Evolutionary conservation across 2,113 vertebrate species (phyloP), one percentile per base, ranked within the genome.

Genomic region (Rhegmatorhina hoffmannsi): DNA sequence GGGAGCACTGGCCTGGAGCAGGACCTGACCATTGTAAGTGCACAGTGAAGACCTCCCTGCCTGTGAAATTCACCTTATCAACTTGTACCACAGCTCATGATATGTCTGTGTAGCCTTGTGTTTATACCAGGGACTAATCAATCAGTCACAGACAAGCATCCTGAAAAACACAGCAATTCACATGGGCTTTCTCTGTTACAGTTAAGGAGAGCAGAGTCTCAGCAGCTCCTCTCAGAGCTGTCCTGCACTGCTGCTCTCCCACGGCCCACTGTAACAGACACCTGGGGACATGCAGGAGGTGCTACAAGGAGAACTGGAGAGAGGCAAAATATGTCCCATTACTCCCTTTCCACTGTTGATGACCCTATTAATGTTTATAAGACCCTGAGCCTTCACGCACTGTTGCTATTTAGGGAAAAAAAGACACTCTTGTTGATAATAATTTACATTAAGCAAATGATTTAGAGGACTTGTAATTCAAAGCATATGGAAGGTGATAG

Each of bases 111-210:
- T 52, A 69, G 40, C 50, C 33, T 55, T 55, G 17, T 49, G 26
- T 76, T 67, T 34, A 6, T 72, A 36, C 11, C 59, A 56, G 36
- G 23, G 25, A 49, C 52, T 34, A 8, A n/a, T 14, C 34, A 50
- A 49, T 53, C 55, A 36, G 13, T 62, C 20, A 10, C 25, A 43
- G 63, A 24, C 24, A 84, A 67, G 19, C 31, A 43, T 63, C 43
- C 64, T 31, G 49, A 19, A 74, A 63, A 49, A 36, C 17, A 4
- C 4, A 23, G 33, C 38, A 46, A 18, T 11, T 34, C 59, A 49
- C 0, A 0, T 28, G 56, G 60, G n/a, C 38, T 31, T 15, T 11
- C 24, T 43, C 40, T 52, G 29, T 24, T 26, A 2, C 0, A 3
- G 33, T 11, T 44, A 15, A 2, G 47, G 75, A 52, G 66, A 52